Evolutionary conservation across 2,797 vertebrate genomes (phyloP), one percentile per base, ranked within the genome.

Genomic region (Sebastes kiyomatsui): DNA sequence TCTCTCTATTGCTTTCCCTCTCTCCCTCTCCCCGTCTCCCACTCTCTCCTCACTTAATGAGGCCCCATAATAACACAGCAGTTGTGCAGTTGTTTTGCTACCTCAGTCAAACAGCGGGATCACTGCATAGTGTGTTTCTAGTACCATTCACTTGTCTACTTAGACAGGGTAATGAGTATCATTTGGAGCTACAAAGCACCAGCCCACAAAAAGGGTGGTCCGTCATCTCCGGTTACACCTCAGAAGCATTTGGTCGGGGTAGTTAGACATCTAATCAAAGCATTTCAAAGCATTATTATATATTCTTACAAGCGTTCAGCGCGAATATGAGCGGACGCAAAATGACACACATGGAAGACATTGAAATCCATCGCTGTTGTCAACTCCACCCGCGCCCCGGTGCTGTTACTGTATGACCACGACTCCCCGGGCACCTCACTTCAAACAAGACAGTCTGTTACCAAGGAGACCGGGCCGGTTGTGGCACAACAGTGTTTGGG

Each of bases 41-140:
- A 87, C 92, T 94, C 93, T 94, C 94, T 91, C 94, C 94, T 95
- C 94, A 95, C 94, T 95, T 96, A 96, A 96, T 96, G 96, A 96
- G 95, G 94, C 95, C 94, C 95, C 95, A 95, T 96, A 95, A 96
- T 96, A 96, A 95, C 95, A 94, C 95, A 94, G 95, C 94, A 94
- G 95, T 95, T 95, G 95, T 95, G 94, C 95, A 95, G 95, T 95
- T 96, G 94, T 96, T 96, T 96, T 95, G 95, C 94, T 95, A 94
- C 94, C 94, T 96, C 94, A 94, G 95, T 96, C 94, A 95, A 96
- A 95, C 95, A 96, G 96, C 95, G 11, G 95, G 95, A 94, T 93
- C 92, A 92, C 94, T 85, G 92, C 93, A 89, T 94, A 89, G 94
- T 93, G 92, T 93, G 93, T 93, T 95, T 95, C 93, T 88, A 94